Evolutionary conservation across 2,888 invertebrate genomes (phyloP).

Genomic region (Drosophila glabriapex): DNA sequence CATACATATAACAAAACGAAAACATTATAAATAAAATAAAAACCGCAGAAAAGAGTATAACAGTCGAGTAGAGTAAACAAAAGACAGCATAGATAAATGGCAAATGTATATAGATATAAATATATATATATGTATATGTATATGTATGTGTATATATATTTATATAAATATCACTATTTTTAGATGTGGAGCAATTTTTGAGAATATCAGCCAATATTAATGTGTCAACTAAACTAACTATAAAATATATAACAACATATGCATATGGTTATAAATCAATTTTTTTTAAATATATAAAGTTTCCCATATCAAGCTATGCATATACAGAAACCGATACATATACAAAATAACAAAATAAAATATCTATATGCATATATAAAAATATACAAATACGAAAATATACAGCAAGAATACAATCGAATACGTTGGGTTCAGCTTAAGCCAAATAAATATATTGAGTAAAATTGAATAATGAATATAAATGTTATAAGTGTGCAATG

Average conservation of each 20-base stretch:
- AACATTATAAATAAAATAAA: neutral
- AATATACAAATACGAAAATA: constrained; percentile 17
- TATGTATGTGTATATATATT: constrained; percentile 23
- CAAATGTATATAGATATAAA: constrained; percentile 33
- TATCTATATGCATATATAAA: constrained; percentile 2
- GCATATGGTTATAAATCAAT: neutral
- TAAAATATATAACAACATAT: constrained; percentile 2
- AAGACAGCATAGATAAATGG: constrained; percentile 1
- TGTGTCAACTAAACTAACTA: constrained; percentile 20
- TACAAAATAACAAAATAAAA: neutral
- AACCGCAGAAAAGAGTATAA: neutral
- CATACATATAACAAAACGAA: constrained; percentile 6
- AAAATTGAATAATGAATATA: neutral
- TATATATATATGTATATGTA: constrained; percentile 3
- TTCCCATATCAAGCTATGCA: constrained; percentile 30
- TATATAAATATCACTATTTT: constrained; percentile 51
- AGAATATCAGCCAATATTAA: constrained; percentile 22
- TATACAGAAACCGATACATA: constrained; percentile 19
- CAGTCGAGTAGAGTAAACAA: neutral
- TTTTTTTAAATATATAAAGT: constrained; percentile 20
- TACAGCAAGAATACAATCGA: constrained; percentile 2
- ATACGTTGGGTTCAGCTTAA: neutral
- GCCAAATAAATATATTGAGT: neutral
- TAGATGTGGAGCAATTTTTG: constrained; percentile 44
- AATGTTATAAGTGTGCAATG: constrained; percentile 13